Percentiles rank a stretch among this genome's conserved stretches.
These are phyloP conservation scores for Lepisosteus osseus DNA, from an alignment of 2,113 vertebrate genomes.

Conservation along the genomic window DNA sequence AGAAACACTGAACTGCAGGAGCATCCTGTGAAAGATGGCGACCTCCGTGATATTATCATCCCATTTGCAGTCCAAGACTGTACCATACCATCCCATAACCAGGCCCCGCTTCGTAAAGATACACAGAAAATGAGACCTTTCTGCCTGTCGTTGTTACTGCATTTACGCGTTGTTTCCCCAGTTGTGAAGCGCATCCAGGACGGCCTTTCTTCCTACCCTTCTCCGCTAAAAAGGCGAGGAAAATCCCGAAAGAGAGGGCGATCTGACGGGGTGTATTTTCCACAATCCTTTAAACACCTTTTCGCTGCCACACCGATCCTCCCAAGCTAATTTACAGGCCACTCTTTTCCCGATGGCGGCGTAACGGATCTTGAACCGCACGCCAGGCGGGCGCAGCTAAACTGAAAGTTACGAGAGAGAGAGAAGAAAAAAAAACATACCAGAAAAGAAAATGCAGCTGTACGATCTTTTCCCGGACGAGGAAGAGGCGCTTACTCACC, in stretches of 20 bases:
- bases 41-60: slow-evolving; percentile 42
- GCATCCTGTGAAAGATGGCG: slow-evolving; percentile 59
- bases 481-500: slow-evolving; percentile 49
- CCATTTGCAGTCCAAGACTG: slow-evolving; percentile 3
- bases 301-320: neutral
- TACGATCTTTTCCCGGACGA: too few species aligned
- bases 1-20: slow-evolving; percentile 24
- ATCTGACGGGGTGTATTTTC: neutral
- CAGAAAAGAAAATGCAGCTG: too few species aligned
- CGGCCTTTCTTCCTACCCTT: too few species aligned
- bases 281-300: neutral
- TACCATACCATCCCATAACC: neutral
- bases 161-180: neutral
- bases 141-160: neutral
- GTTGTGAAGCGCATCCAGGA: neutral
- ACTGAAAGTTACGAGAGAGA: too few species aligned
- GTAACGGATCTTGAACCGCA: too few species aligned
- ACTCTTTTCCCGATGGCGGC: too few species aligned
- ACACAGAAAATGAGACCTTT: neutral
- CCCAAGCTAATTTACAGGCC: neutral
- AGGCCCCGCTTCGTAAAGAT: neutral
- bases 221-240: neutral
- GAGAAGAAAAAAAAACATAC: too few species aligned
- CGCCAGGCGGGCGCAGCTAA: too few species aligned
- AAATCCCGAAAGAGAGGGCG: neutral